phyloP scores from a whole-genome alignment of 2,797 vertebrate species.

The Leontopithecus rosalia region DNA sequence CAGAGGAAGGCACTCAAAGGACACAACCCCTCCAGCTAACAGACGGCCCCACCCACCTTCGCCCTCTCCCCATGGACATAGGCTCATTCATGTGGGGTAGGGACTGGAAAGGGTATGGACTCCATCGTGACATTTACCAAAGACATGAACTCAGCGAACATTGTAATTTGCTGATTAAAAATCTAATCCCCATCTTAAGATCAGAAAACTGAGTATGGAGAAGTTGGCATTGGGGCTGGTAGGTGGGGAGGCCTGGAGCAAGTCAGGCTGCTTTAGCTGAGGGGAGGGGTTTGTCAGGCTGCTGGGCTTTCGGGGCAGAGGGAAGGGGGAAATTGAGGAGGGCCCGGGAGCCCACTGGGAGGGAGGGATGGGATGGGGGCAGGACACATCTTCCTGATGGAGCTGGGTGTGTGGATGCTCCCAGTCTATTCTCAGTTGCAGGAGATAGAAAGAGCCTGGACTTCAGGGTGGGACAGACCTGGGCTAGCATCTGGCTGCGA shows the following conservation, averaged over 20 bases:
- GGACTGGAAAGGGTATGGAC: background rate
- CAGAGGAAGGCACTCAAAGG: background rate
- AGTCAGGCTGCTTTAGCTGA: background rate
- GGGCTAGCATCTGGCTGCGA: background rate
- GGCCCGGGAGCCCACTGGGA: background rate
- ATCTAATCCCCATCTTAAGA: constrained; percentile 71
- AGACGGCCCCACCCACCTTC: background rate
- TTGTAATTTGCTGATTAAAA: constrained; percentile 74
- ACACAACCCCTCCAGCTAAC: background rate
- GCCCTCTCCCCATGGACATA: background rate
- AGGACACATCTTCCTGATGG: background rate
- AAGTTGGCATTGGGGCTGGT: background rate
- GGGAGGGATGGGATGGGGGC: background rate
- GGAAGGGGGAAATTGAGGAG: background rate
- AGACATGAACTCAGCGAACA: constrained; percentile 62
- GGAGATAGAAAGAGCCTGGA: background rate
- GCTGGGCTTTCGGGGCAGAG: background rate
- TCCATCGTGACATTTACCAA: constrained; percentile 66
- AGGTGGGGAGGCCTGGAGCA: background rate
- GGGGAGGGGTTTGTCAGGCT: background rate
- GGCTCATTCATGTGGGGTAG: background rate
- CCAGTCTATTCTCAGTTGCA: background rate
- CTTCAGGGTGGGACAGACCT: background rate
- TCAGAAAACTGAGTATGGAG: constrained; percentile 59
- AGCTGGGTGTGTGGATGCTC: background rate